Percentiles rank a stretch among this genome's conserved stretches.
Evolutionary conservation across 2,888 invertebrate species (phyloP).

Genomic region (Pharmacophagus antenor): DNA sequence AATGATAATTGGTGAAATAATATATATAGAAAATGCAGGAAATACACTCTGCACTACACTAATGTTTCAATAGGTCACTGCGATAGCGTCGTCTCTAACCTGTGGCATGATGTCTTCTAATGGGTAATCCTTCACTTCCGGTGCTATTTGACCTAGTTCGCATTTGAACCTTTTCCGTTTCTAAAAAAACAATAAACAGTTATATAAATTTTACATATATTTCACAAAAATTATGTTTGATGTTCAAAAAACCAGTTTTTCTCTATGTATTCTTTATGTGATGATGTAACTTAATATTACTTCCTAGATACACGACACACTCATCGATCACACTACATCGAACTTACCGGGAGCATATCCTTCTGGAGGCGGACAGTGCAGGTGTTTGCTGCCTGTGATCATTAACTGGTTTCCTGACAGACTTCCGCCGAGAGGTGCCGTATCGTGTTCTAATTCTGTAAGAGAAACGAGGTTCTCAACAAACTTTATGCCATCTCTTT

Average conservation of each 20-base stretch:
- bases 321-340: too few relatives aligned
- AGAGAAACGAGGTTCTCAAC: conserved; percentile 19
- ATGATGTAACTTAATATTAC: too few relatives aligned
- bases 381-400: conserved; percentile 89
- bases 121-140: conserved; percentile 80
- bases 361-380: conserved; percentile 88
- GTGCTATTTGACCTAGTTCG: conserved; percentile 79
- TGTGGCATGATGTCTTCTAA: conserved; percentile 81
- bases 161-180: conserved; percentile 79
- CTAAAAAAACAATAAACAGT: conserved; percentile 47
- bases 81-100: conserved; percentile 51
- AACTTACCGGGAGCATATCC: conserved; percentile 77
- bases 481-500: background rate
- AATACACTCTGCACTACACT: background rate
- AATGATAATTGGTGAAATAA: too few relatives aligned
- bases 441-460: conserved; percentile 75
- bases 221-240: too few relatives aligned
- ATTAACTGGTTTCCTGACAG: conserved; percentile 88
- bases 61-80: background rate
- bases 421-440: conserved; percentile 70
- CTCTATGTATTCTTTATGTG: too few relatives aligned
- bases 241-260: too few relatives aligned
- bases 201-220: too few relatives aligned
- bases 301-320: too few relatives aligned
- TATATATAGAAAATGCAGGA: too few relatives aligned